Evolutionary conservation across 2,888 invertebrate genomes (phyloP), one percentile per base, ranked within the genome.

Genomic region (Metellina segmentata): DNA sequence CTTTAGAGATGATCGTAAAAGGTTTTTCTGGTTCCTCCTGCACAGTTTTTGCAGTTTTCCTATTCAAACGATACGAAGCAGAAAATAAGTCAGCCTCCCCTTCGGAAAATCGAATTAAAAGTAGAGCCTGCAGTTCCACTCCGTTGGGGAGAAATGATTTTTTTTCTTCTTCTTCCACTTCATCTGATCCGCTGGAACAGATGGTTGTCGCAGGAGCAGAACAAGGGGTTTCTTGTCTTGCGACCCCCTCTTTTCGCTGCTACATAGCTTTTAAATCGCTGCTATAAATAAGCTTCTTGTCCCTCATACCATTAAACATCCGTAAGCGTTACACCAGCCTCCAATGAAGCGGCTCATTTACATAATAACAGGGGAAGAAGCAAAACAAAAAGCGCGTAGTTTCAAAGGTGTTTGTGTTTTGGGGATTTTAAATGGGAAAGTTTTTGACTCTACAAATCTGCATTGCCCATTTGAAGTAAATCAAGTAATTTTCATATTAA

Each of bases 161-260:
- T 61, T 61, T 61, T 61, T 61, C 13, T 13, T 8, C 20, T 51
- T 72, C 78, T 82, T 89, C 83, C 83, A 78, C 89, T 85, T 89
- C 78, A 89, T 89, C 82, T 89, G 89, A 89, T 79, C 72, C 20
- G 19, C 69, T n/a, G 49, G 71, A 89, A 85, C 89, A 89, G 89
- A 89, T 89, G 89, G 75, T 78, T 85, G 83, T 61, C 71, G 78
- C 48, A n/a, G 49, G 52, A 11, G 34, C 61, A 89, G 83, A 89
- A 89, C 89, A 89, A 89, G 89, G 83, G 78, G 86, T 20, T 51
- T 75, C 74, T 81, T 88, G 81, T 89, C 52, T 71, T 74, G 51
- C 77, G 78, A 53, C 78, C 83, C n/a, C 89, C 82, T 16, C 78
- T 83, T 79, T 48, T 48, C 52, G 75, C 81, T 77, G 71, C 72